These are phyloP conservation scores for Pica pica DNA, from an alignment of 2,113 vertebrate genomes.

Conservation along the genomic window DNA sequence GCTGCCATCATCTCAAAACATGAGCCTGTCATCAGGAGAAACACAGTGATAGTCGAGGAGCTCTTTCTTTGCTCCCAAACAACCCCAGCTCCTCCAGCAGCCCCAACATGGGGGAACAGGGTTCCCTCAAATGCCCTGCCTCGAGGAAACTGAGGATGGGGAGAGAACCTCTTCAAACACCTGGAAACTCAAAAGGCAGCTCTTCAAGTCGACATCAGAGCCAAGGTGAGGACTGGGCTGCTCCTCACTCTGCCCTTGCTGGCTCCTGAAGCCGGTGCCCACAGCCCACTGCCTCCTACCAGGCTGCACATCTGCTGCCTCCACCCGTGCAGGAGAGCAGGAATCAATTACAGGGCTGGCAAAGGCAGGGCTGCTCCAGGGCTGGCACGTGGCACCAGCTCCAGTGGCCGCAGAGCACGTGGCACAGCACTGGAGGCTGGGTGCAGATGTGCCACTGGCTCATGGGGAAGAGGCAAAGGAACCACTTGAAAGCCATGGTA, in stretches of 20 bases:
- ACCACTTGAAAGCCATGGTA: conserved; percentile 79
- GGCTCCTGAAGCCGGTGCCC: not conserved
- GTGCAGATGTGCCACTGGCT: conserved; percentile 68
- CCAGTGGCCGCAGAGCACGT: not conserved
- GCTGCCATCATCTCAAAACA: not conserved
- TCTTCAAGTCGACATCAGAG: not conserved
- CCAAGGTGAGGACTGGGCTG: not conserved
- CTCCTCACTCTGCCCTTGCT: not conserved
- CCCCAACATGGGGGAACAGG: not conserved
- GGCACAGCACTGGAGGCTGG: not conserved
- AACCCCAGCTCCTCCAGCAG: not conserved
- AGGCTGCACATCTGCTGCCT: conserved; percentile 4
- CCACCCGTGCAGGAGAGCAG: not conserved
- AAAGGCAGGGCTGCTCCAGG: not conserved
- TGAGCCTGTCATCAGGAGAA: not conserved
- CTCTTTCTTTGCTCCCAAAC: not conserved
- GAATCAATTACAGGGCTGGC: conserved; percentile 44
- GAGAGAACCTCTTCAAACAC: not conserved
- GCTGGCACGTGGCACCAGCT: not conserved
- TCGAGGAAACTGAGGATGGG: not conserved
- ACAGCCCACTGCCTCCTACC: not conserved
- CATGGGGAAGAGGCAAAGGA: conserved; percentile 53
- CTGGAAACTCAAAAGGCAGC: not conserved
- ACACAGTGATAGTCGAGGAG: not conserved
- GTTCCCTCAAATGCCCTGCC: not conserved